Percentiles rank a stretch among this genome's conserved stretches.
Evolutionary conservation across 2,113 vertebrate genomes (phyloP).

Genomic region (Neoarius graeffei): DNA sequence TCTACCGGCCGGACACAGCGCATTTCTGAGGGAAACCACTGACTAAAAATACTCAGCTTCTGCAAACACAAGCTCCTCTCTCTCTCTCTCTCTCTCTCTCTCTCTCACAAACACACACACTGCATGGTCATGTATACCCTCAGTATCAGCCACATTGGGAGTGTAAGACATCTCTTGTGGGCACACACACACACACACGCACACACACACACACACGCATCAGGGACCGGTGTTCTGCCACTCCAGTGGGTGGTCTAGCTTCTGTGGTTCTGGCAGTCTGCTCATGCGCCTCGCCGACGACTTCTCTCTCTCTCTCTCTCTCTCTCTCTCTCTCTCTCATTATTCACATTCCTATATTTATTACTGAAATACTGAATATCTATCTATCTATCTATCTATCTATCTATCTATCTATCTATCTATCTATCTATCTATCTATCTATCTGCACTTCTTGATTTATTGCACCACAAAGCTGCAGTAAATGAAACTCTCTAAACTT

Average conservation of each 20-base stretch:
- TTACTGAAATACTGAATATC: neutral
- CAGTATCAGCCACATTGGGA: conserved; percentile 51
- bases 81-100: conserved; percentile 5
- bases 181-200: conserved; percentile 64
- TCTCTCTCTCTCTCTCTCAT: conserved; percentile 2
- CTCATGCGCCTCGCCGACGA: conserved; percentile 47
- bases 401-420: neutral
- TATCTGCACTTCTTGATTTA: neutral
- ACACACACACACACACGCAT: conserved; percentile 69
- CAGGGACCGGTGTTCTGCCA: conserved; percentile 73
- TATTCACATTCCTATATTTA: neutral
- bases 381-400: neutral
- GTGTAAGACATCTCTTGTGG: conserved; percentile 63
- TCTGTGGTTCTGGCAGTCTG: conserved; percentile 70
- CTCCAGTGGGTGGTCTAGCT: conserved; percentile 76
- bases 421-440: neutral
- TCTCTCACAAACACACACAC: conserved; percentile 35
- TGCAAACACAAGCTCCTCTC: conserved; percentile 41
- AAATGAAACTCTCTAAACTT: neutral
- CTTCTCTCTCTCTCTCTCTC: conserved; percentile 20
- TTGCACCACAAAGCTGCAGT: neutral
- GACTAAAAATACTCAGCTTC: conserved; percentile 52
- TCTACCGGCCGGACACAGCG: conserved; percentile 44
- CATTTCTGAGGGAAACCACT: conserved; percentile 55
- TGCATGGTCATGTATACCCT: conserved; percentile 57